Evolutionary conservation across 2,888 invertebrate species (phyloP), one percentile per base, ranked within the genome.

Genomic region (Cyaniris semiargus): DNA sequence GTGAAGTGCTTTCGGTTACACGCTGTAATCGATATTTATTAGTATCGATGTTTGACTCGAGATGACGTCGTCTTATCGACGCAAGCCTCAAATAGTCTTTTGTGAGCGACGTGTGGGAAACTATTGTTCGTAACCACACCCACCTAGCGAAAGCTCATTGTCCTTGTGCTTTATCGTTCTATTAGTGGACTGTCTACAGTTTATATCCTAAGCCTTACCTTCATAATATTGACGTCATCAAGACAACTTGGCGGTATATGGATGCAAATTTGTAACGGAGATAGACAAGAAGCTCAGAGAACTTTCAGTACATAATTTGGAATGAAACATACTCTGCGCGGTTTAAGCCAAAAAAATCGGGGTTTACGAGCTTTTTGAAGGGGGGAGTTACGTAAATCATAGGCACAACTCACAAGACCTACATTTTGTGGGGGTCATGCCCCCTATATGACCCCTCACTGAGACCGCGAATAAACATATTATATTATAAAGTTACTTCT

Each of bases 21-120:
- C 83, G 82, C 83, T 87, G 90, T 87, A 90, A 91, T 90, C 87
- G 90, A 91, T 91, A 91, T 87, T 86, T 86, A 86, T 85, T 86
- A 84, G 84, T 86, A 82, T 80, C 80, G 80, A 82, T 81, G 77
- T 78, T 31, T 70, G 53, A 77, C 78, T 78, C 80, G 71, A 76
- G 77, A 79, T 78, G 77, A 71, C 44, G 78, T 76, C 74, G 66
- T 76, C 76, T 76, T 76, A 78, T 76, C 76, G 53, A 77, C 75
- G 76, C 76, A 75, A 75, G n/a, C 56, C 31, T 18, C 53, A 53
- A 74, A 74, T 74, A 48, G 48, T 48, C 66, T 66, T 66, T 66
- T 66, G 27, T 66, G 66, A 31, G 15, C 27, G 66, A 31, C 66
- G 27, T 66, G 66, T 66, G 66, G 15, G 66, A 66, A 66, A 66